Evolutionary conservation across 2,888 invertebrate genomes (phyloP), one percentile per base, ranked within the genome.

Genomic region (Tanypteryx hageni): DNA sequence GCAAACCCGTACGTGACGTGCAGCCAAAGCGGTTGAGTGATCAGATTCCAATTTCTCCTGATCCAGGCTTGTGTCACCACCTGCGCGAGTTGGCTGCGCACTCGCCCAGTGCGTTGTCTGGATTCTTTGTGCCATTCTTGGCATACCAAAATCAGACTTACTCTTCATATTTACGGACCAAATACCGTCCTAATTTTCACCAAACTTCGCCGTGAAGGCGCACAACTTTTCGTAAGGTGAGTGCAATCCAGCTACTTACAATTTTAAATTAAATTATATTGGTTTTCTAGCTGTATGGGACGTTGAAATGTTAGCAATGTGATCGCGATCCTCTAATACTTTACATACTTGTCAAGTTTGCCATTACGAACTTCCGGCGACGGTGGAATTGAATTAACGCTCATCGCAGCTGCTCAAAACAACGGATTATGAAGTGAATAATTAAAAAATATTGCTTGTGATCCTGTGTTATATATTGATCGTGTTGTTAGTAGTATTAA

Each of bases 101-200:
- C 96, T 97, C 96, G 97, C 96, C 96, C 97, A 97, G 96, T 97
- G 98, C 98, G 98, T 98, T 98, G 98, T 98, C 97, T 97, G 97
- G 98, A 98, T 98, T 98, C 98, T 98, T 98, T 98, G 98, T 98
- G 98, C 97, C 98, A 98, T 98, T 98, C 98, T 97, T 97, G 96
- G 97, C 98, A 98, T 98, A 98, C 98, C 98, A 98, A 95, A 95
- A 96, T 95, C 95, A 95, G 95, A 95, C 95, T 95, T 94, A 96
- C 96, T 93, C 93, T 93, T 95, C 95, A 95, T 95, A 95, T 95
- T 95, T 95, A 96, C 96, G 96, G 96, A 95, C 95, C 95, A 96
- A 96, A 96, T 96, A 96, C 96, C 96, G 95, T 96, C 96, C 96
- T 96, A 96, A 96, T 96, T 96, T 96, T 96, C 96, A 95, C 94